Percentiles rank a stretch among this genome's conserved stretches.
Conservation (phyloP, 2,888 invertebrate species). For the Drosophila picticornis region DNA sequence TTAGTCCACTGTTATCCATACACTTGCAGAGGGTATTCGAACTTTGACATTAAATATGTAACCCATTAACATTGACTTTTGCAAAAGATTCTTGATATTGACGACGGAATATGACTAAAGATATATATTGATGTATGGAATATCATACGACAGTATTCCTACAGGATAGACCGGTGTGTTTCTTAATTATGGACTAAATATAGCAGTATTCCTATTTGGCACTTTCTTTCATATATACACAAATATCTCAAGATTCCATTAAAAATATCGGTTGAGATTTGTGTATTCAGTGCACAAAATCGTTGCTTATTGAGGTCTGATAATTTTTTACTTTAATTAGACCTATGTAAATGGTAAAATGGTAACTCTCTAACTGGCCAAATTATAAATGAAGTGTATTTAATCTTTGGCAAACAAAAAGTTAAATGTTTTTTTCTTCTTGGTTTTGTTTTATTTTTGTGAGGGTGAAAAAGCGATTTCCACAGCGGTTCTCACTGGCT, state of each 20-base stretch:
- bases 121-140: background rate
- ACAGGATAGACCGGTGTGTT: background rate
- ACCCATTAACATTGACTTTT: background rate
- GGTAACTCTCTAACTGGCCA: background rate
- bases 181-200: background rate
- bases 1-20: constrained; percentile 18
- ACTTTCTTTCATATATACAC: background rate
- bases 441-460: constrained; percentile 20
- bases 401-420: too few relatives aligned
- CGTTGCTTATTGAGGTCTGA: background rate
- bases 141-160: background rate
- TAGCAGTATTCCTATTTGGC: background rate
- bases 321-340: background rate
- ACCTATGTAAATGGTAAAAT: background rate
- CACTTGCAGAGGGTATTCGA: background rate
- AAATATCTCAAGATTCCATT: background rate
- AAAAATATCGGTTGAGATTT: background rate
- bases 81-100: background rate
- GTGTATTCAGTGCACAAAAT: background rate
- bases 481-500: constrained; percentile 37
- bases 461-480: constrained; percentile 67
- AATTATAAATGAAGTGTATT: constrained; percentile 9
- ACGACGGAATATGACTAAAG: background rate
- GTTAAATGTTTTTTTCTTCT: background rate
- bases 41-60: background rate